Evolutionary conservation across 2,888 invertebrate species (phyloP), one percentile per base, ranked within the genome.

Genomic region (Nemurella pictetii): DNA sequence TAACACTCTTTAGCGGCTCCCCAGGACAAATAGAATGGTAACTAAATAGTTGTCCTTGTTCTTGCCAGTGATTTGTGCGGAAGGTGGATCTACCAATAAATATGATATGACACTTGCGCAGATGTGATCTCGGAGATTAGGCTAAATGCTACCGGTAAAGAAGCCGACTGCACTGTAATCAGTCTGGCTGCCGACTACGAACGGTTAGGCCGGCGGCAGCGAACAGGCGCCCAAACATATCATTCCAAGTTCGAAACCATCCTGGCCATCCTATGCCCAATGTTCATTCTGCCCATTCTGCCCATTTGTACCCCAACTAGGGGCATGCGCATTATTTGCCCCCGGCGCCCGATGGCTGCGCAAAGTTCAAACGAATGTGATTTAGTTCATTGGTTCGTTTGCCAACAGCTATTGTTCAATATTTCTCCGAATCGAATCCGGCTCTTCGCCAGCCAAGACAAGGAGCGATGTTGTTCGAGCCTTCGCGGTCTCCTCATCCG

Each of bases 61-160:
- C 36, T 32, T 81, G 20, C 80, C 15, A 26, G 32, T 81, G 80
- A 30, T 26, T 35, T 81, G 80, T 30, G 36, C 36, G 7, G 35
- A 81, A 26, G 35, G 35, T 32, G 80, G 80, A 26, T 35, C 80
- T 9, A 81, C 80, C 26, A 36, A 81, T 81, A 36, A 81, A 81
- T 81, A 81, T 81, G 80, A 81, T 55, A 55, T 55, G 55, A 55
- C 55, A 55, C 55, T 55, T 2, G n/a, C 77, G 35, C n/a, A 81
- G 80, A 81, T 81, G 32, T 32, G 35, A 26, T 26, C 32, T 81
- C 80, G 32, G 32, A 32, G 80, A 81, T 81, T 32, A 81, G 26
- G 35, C 80, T 81, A 81, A 81, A 81, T 81, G 80, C 80, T 81
- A 81, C 80, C 32, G 80, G 32, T 81, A 81, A 35, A 35, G 32